Evolutionary conservation across 2,113 vertebrate species (phyloP).

Genomic region (Pelmatolapia mariae): DNA sequence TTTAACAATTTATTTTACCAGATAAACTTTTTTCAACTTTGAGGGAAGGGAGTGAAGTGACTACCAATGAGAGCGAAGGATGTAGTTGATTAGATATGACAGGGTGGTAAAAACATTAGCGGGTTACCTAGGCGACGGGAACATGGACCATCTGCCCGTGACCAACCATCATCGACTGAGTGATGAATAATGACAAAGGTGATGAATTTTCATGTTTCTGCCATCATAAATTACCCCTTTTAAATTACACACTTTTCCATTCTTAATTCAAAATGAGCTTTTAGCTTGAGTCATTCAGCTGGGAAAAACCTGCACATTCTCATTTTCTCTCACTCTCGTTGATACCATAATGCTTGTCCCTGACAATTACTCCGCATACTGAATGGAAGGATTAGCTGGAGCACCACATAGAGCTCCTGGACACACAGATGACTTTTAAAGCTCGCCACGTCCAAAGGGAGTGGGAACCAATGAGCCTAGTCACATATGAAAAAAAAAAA

Average conservation of each 20-base stretch:
- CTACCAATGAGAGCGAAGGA: not conserved
- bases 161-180: rapidly evolving
- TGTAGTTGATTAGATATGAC: not conserved
- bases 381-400: not conserved
- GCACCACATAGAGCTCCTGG: not conserved
- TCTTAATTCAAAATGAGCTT: not conserved
- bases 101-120: not conserved
- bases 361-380: not conserved
- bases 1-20: not conserved
- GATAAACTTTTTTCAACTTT: not conserved
- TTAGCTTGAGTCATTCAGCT: not conserved
- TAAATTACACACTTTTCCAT: not conserved
- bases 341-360: not conserved
- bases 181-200: not conserved
- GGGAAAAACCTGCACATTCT: not conserved
- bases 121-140: not conserved
- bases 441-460: not conserved
- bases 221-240: not conserved
- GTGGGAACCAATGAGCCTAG: not conserved
- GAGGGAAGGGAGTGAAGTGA: not conserved
- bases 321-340: not conserved
- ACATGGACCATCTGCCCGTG: not conserved
- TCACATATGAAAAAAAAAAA: not conserved
- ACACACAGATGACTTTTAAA: not conserved
- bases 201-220: not conserved